Evolutionary conservation across 2,888 invertebrate species (phyloP).

Genomic region (Andrena flavipes): DNA sequence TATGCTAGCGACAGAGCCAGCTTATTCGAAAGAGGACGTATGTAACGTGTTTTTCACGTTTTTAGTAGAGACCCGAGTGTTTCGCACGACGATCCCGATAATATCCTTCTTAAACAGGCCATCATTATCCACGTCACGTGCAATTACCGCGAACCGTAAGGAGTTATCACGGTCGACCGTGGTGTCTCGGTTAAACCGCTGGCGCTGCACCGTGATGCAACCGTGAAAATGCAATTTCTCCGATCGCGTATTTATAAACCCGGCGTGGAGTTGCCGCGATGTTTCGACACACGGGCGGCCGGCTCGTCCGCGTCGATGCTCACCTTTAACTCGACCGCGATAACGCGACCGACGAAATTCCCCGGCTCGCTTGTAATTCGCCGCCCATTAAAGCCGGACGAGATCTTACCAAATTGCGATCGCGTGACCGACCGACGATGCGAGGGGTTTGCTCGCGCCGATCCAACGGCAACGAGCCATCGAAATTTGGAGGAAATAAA

Average conservation of each 20-base stretch:
- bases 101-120: not conserved
- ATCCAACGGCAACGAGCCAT: not conserved
- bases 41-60: too few species aligned
- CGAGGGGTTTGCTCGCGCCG: not conserved
- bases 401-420: slow-evolving; percentile 30
- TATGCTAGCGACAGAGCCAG: too few species aligned
- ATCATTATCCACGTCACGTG: slow-evolving; percentile 8
- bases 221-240: slow-evolving; percentile 46
- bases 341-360: slow-evolving; percentile 28
- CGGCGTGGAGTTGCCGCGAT: not conserved
- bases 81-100: not conserved
- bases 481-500: not conserved
- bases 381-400: not conserved
- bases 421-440: slow-evolving; percentile 22
- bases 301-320: not conserved
- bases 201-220: slow-evolving; percentile 36
- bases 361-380: slow-evolving; percentile 9
- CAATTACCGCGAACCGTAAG: slow-evolving; percentile 11
- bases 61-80: not conserved
- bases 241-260: slow-evolving; percentile 44
- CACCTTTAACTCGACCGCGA: not conserved
- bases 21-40: too few species aligned
- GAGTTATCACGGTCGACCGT: slow-evolving; percentile 20
- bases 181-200: slow-evolving; percentile 3
- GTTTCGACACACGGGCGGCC: slow-evolving; percentile 18